A percentile compares a stretch with the other conserved stretches of the same genome.
Evolutionary conservation across 2,797 vertebrate genomes (phyloP).

Genomic region (Chelonia mydas): DNA sequence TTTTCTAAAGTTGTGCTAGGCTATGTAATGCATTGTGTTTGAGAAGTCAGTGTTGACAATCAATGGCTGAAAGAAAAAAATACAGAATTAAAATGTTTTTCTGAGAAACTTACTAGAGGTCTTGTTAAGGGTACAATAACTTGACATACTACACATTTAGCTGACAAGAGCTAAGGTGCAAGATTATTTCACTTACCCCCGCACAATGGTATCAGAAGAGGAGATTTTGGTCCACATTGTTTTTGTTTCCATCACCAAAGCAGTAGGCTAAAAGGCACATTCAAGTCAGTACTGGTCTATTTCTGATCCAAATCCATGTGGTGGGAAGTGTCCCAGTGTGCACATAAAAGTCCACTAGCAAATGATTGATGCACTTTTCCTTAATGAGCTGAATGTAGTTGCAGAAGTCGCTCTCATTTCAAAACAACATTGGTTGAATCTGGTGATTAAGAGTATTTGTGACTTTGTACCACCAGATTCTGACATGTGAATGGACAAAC

Average conservation of each 20-base stretch:
- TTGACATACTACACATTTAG: neutral
- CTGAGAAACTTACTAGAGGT: neutral
- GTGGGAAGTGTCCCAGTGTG: neutral
- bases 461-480: neutral
- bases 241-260: neutral
- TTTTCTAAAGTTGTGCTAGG: neutral
- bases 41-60: neutral
- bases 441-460: neutral
- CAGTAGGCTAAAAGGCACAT: neutral
- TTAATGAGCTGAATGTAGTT: neutral
- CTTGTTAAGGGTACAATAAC: neutral
- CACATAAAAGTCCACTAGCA: neutral
- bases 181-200: neutral
- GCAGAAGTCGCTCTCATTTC: neutral
- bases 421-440: neutral
- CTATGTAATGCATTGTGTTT: neutral
- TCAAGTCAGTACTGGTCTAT: neutral
- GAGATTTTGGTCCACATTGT: neutral
- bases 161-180: neutral
- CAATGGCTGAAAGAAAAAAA: neutral
- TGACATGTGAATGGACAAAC: neutral
- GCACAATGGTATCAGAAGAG: neutral
- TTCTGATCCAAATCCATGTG: neutral
- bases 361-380: neutral
- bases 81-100: neutral